Conservation (phyloP, 2,797 vertebrate genomes). For the Catharus ustulatus region DNA sequence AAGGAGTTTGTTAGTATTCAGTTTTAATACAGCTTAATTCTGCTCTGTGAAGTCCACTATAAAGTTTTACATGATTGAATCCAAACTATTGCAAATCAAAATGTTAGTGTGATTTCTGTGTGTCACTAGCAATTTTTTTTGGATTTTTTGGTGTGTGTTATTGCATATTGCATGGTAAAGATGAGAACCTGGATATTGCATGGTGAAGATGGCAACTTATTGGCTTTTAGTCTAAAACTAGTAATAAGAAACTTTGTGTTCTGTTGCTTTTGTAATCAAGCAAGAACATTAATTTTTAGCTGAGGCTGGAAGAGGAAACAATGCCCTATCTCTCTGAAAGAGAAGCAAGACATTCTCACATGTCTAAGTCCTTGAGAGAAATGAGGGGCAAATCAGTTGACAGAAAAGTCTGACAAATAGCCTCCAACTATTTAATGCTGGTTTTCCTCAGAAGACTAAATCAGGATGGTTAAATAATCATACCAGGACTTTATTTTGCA, state of each 20-base stretch:
- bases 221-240: background rate
- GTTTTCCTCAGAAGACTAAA: background rate
- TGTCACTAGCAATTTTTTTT: background rate
- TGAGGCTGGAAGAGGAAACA: background rate
- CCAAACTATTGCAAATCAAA: background rate
- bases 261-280: background rate
- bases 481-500: background rate
- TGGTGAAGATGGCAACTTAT: background rate
- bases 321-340: background rate
- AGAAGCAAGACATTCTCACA: background rate
- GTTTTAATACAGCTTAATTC: background rate
- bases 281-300: background rate
- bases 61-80: background rate
- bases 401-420: background rate
- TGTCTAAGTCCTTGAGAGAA: background rate
- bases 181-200: too few relatives aligned
- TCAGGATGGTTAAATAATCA: background rate
- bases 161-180: background rate
- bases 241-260: background rate
- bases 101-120: background rate
- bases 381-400: background rate
- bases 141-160: background rate
- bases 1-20: background rate
- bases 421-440: background rate
- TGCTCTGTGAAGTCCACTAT: background rate